These are phyloP conservation scores for Amniataba percoides DNA, from an alignment of 2,797 vertebrate species.

Conservation along the genomic window DNA sequence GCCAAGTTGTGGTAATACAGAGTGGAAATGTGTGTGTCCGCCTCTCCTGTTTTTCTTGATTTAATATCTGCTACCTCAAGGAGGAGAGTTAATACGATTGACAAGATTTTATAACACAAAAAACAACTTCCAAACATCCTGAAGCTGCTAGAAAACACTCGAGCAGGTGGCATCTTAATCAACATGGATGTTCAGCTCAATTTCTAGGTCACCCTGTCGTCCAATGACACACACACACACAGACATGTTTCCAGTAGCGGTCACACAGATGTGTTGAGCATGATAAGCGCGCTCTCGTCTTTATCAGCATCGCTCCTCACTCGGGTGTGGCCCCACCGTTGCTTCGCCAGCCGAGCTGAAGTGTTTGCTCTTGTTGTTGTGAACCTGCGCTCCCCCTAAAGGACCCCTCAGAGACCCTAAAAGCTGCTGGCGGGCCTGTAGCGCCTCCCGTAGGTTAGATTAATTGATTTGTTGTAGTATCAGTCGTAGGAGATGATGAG, in stretches of 20 bases:
- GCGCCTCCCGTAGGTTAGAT: slow-evolving; percentile 55
- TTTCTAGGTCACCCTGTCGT: neutral
- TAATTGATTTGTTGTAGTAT: fast-evolving
- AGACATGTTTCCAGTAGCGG: slow-evolving; percentile 31
- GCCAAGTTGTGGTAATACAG: neutral
- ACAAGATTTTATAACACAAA: neutral
- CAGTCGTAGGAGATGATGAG: neutral
- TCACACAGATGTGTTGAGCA: slow-evolving; percentile 40
- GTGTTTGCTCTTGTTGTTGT: slow-evolving; percentile 5
- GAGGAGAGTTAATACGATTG: neutral
- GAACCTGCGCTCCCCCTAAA: neutral
- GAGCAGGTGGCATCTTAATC: neutral
- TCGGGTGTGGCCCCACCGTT: slow-evolving; percentile 52
- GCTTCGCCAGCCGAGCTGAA: neutral
- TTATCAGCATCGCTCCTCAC: slow-evolving; percentile 71
- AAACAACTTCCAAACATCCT: neutral
- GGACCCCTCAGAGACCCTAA: neutral
- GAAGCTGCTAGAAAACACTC: neutral
- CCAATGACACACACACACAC: neutral
- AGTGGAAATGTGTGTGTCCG: neutral
- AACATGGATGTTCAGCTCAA: neutral
- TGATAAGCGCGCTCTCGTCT: slow-evolving; percentile 62
- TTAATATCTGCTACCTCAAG: neutral
- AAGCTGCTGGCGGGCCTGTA: slow-evolving; percentile 13
- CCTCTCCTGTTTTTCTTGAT: neutral